These are phyloP conservation scores for Drosophila macrospina DNA, from an alignment of 2,888 invertebrate genomes.

Conservation along the genomic window DNA sequence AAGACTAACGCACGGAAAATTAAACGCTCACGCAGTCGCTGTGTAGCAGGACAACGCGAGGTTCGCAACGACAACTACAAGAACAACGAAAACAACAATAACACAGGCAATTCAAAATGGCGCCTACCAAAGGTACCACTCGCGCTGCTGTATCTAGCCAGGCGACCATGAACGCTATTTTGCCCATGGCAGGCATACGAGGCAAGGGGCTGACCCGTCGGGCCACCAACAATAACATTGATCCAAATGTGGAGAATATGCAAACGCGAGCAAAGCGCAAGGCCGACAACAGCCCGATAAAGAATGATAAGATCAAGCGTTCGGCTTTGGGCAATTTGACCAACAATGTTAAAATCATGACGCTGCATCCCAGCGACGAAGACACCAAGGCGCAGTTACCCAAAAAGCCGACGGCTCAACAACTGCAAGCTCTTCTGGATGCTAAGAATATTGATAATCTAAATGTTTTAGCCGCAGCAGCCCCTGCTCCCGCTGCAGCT, in stretches of 20 bases:
- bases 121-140: slow-evolving; percentile 82
- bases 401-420: slow-evolving; percentile 74
- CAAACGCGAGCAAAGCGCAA: slow-evolving; percentile 89
- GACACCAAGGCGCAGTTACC: slow-evolving; percentile 85
- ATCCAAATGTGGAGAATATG: slow-evolving; percentile 80
- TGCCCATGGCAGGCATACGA: slow-evolving; percentile 64
- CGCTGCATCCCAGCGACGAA: slow-evolving; percentile 74
- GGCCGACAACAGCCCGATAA: slow-evolving; percentile 92
- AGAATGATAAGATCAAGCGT: slow-evolving; percentile 91
- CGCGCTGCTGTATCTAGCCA: slow-evolving; percentile 73
- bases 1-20: slow-evolving; percentile 24
- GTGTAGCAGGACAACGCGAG: slow-evolving; percentile 43
- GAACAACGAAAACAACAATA: slow-evolving; percentile 34
- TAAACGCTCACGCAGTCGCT: slow-evolving; percentile 38
- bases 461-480: slow-evolving; percentile 35
- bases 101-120: slow-evolving; percentile 80
- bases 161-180: slow-evolving; percentile 62
- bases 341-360: slow-evolving; percentile 86
- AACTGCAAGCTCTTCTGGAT: slow-evolving; percentile 69
- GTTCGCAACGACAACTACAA: slow-evolving; percentile 28
- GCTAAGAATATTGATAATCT: slow-evolving; percentile 70
- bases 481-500: slow-evolving; percentile 10
- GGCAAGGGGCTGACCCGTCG: slow-evolving; percentile 80
- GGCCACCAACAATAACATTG: slow-evolving; percentile 65
- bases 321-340: slow-evolving; percentile 95